These are phyloP conservation scores for Poeciliopsis occidentalis DNA, from an alignment of 2,113 vertebrate genomes.

Conservation along the genomic window DNA sequence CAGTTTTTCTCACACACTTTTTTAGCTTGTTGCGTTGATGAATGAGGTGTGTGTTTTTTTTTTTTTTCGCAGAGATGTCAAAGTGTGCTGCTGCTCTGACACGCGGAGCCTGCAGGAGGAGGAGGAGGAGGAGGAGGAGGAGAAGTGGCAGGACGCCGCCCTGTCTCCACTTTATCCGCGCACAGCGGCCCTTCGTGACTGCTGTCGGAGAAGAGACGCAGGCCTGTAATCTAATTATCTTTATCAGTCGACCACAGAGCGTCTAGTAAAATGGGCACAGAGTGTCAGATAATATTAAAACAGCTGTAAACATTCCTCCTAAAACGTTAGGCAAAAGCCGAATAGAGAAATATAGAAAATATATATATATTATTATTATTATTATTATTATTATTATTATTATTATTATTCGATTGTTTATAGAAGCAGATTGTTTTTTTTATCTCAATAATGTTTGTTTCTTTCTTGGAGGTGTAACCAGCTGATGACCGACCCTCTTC, in stretches of 20 bases:
- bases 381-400: background rate
- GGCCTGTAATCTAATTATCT: slow-evolving; percentile 37
- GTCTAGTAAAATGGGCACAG: too few relatives aligned
- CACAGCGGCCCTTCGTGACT: slow-evolving; percentile 35
- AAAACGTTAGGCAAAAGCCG: background rate
- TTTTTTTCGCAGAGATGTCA: slow-evolving; percentile 56
- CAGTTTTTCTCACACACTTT: slow-evolving; percentile 3
- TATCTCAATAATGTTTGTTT: slow-evolving; percentile 44
- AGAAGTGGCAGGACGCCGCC: slow-evolving; percentile 73
- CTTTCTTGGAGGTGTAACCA: slow-evolving; percentile 37
- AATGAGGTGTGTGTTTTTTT: slow-evolving; percentile 77
- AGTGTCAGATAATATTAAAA: background rate
- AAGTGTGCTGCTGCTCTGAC: slow-evolving; percentile 73
- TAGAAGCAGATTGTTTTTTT: background rate
- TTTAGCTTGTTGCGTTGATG: slow-evolving; percentile 60
- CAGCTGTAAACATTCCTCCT: background rate
- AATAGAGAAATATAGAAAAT: background rate
- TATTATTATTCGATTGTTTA: background rate
- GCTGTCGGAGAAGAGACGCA: slow-evolving; percentile 18
- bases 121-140: background rate
- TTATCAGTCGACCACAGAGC: background rate
- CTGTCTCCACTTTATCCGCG: slow-evolving; percentile 73
- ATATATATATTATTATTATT: background rate
- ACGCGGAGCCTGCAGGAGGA: slow-evolving; percentile 52
- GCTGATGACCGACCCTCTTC: slow-evolving; percentile 58